Evolutionary conservation across 1,140 invertebrate species (phyloP).

Genomic region (Chironomus striatipennis): DNA sequence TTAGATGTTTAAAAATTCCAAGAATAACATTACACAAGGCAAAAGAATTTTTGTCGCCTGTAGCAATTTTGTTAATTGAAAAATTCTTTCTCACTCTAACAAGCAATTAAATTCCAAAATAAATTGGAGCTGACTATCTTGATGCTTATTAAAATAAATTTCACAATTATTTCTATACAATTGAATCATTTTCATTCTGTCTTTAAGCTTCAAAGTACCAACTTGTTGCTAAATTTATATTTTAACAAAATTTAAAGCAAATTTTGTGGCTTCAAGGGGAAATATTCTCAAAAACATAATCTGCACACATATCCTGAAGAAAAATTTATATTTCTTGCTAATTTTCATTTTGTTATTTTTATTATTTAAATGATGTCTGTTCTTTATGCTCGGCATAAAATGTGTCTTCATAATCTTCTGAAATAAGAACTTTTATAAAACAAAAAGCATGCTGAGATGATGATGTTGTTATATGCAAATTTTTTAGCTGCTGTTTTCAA

Average conservation of each 20-base stretch:
- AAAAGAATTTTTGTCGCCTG: neutral
- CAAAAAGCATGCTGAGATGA: no score
- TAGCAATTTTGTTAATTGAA: neutral
- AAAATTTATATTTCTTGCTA: neutral
- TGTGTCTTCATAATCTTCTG: neutral
- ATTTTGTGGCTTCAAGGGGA: no score
- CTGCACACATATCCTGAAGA: neutral
- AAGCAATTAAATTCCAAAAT: neutral
- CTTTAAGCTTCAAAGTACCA: neutral
- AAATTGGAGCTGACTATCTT: neutral
- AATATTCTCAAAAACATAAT: neutral
- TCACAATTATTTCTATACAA: neutral
- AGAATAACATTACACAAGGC: no score
- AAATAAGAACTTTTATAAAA: no score
- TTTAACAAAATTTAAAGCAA: neutral
- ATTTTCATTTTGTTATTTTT: neutral
- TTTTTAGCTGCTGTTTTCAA: neutral
- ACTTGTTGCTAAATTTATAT: neutral
- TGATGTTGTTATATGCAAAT: neutral
- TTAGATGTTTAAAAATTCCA: no score
- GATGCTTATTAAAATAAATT: neutral
- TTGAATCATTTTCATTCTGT: no score
- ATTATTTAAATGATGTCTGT: neutral
- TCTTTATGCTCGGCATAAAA: neutral
- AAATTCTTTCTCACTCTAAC: neutral